Evolutionary conservation across 2,797 vertebrate species (phyloP), one percentile per base, ranked within the genome.

Genomic region (Rhinoraja longicauda): DNA sequence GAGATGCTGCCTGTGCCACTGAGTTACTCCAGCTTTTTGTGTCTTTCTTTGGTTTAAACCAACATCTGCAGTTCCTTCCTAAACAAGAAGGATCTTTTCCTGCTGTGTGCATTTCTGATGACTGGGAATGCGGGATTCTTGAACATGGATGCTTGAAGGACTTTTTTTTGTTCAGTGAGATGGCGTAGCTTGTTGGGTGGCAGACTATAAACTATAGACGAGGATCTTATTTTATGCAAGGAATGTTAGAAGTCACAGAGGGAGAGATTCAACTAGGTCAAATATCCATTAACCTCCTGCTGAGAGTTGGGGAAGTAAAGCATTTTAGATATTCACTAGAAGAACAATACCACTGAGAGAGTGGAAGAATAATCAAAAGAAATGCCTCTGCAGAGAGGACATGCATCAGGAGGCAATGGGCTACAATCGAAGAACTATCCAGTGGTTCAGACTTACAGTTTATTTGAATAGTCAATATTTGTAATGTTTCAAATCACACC

Each of bases 81-180:
- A 53, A 53, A 6, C 45, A 88, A 67, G 59, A 32, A 64, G 64
- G 21, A 88, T 64, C 62, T 88, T 67, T 3, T 32, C 84, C 62
- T 67, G 59, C 84, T 88, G 21, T 36, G 84, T 17, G 32, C 62
- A 88, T 67, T 88, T 88, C 84, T 88, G 59, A 67, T 88, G 17
- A 88, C 84, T 32, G 64, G n/a, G 62, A 36, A 88, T n/a, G 7
- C 36, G n/a, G 17, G 57, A 88, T 67, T 64, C 84, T 67, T 36
- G 21, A 88, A 21, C 59, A 67, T 88, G n/a, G 59, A 88, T 4
- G 62, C 19, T 36, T 67, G 59, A 88, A 88, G 36, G 84, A 21
- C 36, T 88, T 36, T 10, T 10, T 86, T 88, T 88, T 6, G 62
- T 88, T 88, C 84, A 62, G 62, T 88, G 17, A 62, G 62, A 88